A percentile compares a stretch with the other conserved stretches of the same genome.
Evolutionary conservation across 2,797 vertebrate genomes (phyloP).

Genomic region (Oreortyx pictus): DNA sequence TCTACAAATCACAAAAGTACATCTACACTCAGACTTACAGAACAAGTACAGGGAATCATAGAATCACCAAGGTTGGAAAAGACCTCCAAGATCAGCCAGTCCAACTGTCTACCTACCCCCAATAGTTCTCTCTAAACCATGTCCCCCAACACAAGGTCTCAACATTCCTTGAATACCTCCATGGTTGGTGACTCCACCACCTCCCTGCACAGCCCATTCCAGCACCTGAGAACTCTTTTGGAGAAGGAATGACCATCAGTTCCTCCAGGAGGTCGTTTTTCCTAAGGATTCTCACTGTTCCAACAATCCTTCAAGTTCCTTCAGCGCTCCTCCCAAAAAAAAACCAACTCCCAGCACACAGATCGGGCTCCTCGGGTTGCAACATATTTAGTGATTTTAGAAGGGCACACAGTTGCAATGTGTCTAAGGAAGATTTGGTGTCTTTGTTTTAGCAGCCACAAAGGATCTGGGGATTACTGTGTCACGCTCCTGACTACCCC

Average conservation of each 20-base stretch:
- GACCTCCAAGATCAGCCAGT: too few relatives aligned
- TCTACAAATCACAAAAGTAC: too few relatives aligned
- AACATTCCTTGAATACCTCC: too few relatives aligned
- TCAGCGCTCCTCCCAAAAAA: background rate
- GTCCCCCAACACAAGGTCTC: too few relatives aligned
- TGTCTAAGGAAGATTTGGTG: background rate
- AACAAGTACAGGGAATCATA: background rate
- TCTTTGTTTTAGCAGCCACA: background rate
- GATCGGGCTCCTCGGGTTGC: background rate
- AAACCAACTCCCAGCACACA: background rate
- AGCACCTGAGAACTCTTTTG: too few relatives aligned
- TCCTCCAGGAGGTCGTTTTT: background rate
- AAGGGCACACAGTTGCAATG: rapidly evolving
- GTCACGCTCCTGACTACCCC: background rate
- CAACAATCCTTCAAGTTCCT: background rate
- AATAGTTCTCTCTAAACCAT: too few relatives aligned
- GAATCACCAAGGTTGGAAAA: too few relatives aligned
- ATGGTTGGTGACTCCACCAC: too few relatives aligned
- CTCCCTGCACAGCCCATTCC: too few relatives aligned
- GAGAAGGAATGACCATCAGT: background rate
- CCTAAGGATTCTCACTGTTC: background rate
- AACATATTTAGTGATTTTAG: too few relatives aligned
- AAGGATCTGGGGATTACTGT: background rate
- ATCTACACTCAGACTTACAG: background rate
- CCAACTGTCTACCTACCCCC: too few relatives aligned